Percentiles rank a stretch among this genome's conserved stretches.
phyloP scores from a whole-genome alignment of 2,888 invertebrate genomes.

The Phaedon cochleariae region DNA sequence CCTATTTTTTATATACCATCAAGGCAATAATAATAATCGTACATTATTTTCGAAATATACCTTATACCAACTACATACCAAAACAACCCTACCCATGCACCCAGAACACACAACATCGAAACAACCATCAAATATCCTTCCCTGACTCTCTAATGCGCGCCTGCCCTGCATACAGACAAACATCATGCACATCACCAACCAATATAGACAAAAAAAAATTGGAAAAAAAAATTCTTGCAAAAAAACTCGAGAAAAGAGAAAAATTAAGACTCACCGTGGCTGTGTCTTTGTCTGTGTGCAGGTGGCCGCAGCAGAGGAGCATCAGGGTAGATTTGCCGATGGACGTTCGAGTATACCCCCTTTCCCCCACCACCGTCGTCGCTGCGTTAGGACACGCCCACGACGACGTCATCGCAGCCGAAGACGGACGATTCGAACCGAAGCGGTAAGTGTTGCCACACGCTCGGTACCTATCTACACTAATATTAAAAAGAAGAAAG shows the following conservation, averaged over 20 bases:
- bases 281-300: conserved; percentile 70
- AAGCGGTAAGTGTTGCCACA: no score
- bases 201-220: conserved; percentile 28
- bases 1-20: no score
- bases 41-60: no score
- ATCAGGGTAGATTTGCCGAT: conserved; percentile 33
- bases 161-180: conserved; percentile 62
- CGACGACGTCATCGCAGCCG: not conserved
- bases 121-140: conserved; percentile 31
- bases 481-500: no score
- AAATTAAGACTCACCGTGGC: conserved; percentile 58
- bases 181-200: conserved; percentile 64
- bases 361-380: not conserved
- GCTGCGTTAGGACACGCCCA: conserved; percentile 22
- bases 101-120: conserved; percentile 34
- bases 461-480: no score
- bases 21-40: no score
- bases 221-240: conserved; percentile 42
- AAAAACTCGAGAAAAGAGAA: conserved; percentile 43
- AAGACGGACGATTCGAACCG: no score
- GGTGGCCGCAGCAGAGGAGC: conserved; percentile 62
- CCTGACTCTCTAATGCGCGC: conserved; percentile 49
- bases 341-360: conserved; percentile 3
- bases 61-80: conserved; percentile 13
- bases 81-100: conserved; percentile 25